These are phyloP conservation scores for Aphelinus atriplicis DNA, from an alignment of 1,140 invertebrate genomes.

Conservation along the genomic window DNA sequence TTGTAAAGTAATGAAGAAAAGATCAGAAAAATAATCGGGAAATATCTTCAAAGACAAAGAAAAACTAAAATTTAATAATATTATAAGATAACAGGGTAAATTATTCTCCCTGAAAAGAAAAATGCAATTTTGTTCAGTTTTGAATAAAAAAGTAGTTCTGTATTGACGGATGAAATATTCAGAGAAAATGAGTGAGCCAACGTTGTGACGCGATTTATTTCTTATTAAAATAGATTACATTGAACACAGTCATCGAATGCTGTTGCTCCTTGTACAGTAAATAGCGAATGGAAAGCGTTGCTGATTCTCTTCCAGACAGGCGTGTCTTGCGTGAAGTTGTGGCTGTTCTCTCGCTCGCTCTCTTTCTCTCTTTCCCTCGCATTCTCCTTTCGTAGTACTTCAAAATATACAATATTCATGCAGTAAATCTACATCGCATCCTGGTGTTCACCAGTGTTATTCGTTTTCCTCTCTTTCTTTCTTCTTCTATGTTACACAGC, in stretches of 20 bases:
- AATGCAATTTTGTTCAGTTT: too few species aligned
- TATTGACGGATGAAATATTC: too few species aligned
- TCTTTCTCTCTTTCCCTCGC: slow-evolving; percentile 9
- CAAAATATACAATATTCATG: slow-evolving; percentile 24
- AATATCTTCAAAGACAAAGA: too few species aligned
- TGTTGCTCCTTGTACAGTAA: slow-evolving; percentile 20
- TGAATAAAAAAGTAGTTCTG: too few species aligned
- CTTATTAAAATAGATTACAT: slow-evolving; percentile 43
- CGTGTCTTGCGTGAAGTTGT: not conserved
- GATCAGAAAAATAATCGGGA: too few species aligned
- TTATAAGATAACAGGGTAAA: too few species aligned
- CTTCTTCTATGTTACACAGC: not conserved
- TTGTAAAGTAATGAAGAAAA: too few species aligned
- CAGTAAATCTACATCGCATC: not conserved
- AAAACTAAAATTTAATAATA: too few species aligned
- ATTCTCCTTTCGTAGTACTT: slow-evolving; percentile 13
- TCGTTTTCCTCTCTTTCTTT: not conserved
- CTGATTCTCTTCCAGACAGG: slow-evolving; percentile 25
- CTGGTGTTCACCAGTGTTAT: too few species aligned
- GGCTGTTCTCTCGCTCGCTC: not conserved
- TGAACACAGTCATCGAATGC: slow-evolving; percentile 36
- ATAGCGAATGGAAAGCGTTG: slow-evolving; percentile 28
- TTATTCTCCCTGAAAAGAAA: too few species aligned
- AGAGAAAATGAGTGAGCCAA: slow-evolving; percentile 10
- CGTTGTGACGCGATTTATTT: slow-evolving; percentile 38